Percentiles rank a stretch among this genome's conserved stretches.
These are phyloP conservation scores for Drosophila borborema DNA, from an alignment of 2,888 invertebrate species.

Conservation along the genomic window DNA sequence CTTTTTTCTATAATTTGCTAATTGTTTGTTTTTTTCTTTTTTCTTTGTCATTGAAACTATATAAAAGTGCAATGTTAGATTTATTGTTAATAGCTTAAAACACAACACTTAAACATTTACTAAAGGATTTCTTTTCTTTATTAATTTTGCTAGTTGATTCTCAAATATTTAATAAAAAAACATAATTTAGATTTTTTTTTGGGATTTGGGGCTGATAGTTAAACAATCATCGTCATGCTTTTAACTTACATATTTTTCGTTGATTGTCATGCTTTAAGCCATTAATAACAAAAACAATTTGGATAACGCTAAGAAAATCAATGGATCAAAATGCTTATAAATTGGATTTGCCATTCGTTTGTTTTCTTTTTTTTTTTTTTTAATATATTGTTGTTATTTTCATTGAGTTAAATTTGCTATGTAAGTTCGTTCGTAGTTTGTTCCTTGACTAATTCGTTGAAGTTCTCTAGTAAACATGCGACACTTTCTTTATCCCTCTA, in stretches of 20 bases:
- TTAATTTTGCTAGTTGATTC: slow-evolving; percentile 31
- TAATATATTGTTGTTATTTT: slow-evolving; percentile 19
- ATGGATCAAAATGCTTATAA: slow-evolving; percentile 28
- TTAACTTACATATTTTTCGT: slow-evolving; percentile 53
- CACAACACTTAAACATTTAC: slow-evolving; percentile 58
- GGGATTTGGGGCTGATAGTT: slow-evolving; percentile 12
- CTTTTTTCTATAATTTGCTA: slow-evolving; percentile 62
- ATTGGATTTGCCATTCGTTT: slow-evolving; percentile 21
- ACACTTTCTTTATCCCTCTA: slow-evolving; percentile 33
- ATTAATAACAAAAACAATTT: slow-evolving; percentile 43
- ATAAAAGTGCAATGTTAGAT: slow-evolving; percentile 52
- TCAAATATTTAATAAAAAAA: slow-evolving; percentile 2
- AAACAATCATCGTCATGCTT: slow-evolving; percentile 49
- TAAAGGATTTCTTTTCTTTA: slow-evolving; percentile 20
- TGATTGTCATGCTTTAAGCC: slow-evolving; percentile 78
- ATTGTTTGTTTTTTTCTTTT: slow-evolving; percentile 27
- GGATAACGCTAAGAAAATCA: slow-evolving; percentile 16
- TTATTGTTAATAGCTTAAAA: slow-evolving; percentile 58
- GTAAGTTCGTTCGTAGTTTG: slow-evolving; percentile 65
- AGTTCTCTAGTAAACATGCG: slow-evolving; percentile 68
- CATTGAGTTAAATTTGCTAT: slow-evolving; percentile 26
- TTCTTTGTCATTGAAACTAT: slow-evolving; percentile 50
- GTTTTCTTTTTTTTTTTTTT: not conserved
- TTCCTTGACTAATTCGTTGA: slow-evolving; percentile 72
- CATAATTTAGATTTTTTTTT: slow-evolving; percentile 5